A percentile compares a stretch with the other conserved stretches of the same genome.
Evolutionary conservation across 2,797 vertebrate genomes (phyloP).

Genomic region (Enteromius argenteus): DNA sequence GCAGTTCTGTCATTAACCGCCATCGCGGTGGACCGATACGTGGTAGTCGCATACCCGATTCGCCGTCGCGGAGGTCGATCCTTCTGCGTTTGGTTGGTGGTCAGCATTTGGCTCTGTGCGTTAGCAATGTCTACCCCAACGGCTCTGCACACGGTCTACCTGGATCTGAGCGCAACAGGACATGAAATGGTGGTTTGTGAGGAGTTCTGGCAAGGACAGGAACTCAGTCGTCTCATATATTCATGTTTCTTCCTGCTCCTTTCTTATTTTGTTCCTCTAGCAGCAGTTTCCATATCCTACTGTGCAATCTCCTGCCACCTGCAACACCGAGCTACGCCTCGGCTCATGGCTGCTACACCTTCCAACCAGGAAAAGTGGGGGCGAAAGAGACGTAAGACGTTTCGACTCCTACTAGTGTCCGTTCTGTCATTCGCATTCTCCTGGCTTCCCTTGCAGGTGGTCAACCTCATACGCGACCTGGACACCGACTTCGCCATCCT

Average conservation of each 20-base stretch:
- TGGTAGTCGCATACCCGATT: conserved; percentile 89
- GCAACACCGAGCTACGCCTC: conserved; percentile 75
- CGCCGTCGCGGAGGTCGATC: conserved; percentile 76
- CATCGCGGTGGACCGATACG: conserved; percentile 87
- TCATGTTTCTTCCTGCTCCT: conserved; percentile 86
- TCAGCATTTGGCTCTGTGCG: conserved; percentile 83
- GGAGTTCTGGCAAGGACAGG: conserved; percentile 86
- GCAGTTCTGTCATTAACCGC: conserved; percentile 88
- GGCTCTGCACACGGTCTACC: conserved; percentile 80
- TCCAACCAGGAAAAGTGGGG: conserved; percentile 79
- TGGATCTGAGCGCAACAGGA: conserved; percentile 83
- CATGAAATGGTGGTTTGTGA: conserved; percentile 87
- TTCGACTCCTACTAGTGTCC: conserved; percentile 82
- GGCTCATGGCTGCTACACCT: conserved; percentile 70
- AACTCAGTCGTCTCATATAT: conserved; percentile 81
- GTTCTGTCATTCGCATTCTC: conserved; percentile 88
- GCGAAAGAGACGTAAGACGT: conserved; percentile 84
- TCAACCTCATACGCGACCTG: conserved; percentile 89
- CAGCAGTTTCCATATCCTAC: conserved; percentile 84
- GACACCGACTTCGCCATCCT: conserved; percentile 87
- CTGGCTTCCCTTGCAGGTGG: conserved; percentile 88
- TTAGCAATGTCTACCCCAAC: conserved; percentile 80
- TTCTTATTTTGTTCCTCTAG: conserved; percentile 86
- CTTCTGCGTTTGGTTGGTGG: conserved; percentile 80
- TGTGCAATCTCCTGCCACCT: conserved; percentile 86